Conservation (phyloP, 1,140 invertebrate genomes). For the Gonatopus flavifemur region DNA sequence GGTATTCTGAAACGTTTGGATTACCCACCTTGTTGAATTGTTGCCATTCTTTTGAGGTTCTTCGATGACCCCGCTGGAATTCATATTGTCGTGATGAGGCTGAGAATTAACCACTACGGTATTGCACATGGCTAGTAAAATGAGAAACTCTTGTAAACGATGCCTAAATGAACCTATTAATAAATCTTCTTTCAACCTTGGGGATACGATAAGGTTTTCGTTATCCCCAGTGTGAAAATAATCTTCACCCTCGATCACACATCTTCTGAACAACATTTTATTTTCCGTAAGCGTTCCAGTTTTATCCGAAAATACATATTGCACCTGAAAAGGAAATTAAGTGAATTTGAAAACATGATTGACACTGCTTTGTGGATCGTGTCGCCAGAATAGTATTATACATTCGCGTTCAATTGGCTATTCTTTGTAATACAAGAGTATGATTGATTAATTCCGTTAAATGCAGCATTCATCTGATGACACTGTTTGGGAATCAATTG, state of each 20-base stretch:
- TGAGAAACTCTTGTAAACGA: conserved; percentile 85
- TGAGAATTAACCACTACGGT: conserved; percentile 91
- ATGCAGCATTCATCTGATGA: too few species aligned
- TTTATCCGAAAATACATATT: conserved; percentile 97
- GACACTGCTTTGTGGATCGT: too few species aligned
- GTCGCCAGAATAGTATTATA: too few species aligned
- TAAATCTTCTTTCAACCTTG: conserved; percentile 70
- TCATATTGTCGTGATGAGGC: conserved; percentile 88
- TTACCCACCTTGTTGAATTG: conserved; percentile 28
- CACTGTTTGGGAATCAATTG: too few species aligned
- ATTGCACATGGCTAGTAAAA: conserved; percentile 92
- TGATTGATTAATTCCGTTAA: too few species aligned
- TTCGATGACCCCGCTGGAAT: conserved; percentile 74
- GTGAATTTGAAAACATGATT: too few species aligned
- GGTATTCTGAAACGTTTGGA: too few species aligned
- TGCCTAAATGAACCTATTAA: conserved; percentile 51
- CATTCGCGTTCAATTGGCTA: too few species aligned
- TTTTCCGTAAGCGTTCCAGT: conserved; percentile 98
- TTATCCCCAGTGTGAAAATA: conserved; percentile 79
- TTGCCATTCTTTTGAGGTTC: conserved; percentile 41
- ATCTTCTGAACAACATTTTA: conserved; percentile 93
- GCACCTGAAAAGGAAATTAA: conserved; percentile 65
- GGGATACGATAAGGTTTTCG: conserved; percentile 64
- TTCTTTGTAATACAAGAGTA: too few species aligned
- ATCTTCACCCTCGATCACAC: conserved; percentile 85